Evolutionary conservation across 1,140 invertebrate species (phyloP).

Genomic region (Nasonia vitripennis): DNA sequence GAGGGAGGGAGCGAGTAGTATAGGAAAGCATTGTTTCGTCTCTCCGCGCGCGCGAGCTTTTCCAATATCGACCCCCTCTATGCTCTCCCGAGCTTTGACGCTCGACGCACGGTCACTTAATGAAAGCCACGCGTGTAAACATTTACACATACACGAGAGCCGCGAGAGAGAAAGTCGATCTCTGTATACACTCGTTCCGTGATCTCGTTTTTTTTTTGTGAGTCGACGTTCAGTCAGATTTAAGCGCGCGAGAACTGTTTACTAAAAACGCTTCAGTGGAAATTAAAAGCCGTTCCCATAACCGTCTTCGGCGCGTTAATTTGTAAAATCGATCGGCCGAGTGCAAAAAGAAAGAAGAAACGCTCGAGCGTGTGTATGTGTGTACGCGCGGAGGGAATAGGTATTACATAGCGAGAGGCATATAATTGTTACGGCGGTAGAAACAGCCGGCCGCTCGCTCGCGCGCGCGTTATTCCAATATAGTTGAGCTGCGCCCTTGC

Average conservation of each 20-base stretch:
- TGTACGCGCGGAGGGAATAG: conserved; percentile 22
- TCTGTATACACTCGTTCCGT: background rate
- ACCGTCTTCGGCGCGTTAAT: background rate
- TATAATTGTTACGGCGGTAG: conserved; percentile 64
- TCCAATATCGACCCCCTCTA: background rate
- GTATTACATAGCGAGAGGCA: conserved; percentile 33
- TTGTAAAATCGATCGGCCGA: conserved; percentile 21
- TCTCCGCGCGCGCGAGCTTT: background rate
- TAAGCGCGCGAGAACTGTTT: too few species aligned
- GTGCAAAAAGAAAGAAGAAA: background rate
- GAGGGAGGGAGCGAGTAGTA: background rate
- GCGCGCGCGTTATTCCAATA: conserved; percentile 63
- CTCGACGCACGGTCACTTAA: background rate
- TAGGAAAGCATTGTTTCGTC: too few species aligned
- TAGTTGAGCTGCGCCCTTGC: conserved; percentile 58
- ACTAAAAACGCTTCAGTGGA: too few species aligned
- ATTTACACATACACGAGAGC: background rate
- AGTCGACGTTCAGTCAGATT: conserved; percentile 20
- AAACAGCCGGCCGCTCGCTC: conserved; percentile 46
- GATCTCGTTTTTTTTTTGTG: background rate
- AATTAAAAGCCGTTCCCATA: background rate
- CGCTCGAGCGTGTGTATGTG: conserved; percentile 7
- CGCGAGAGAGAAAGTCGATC: background rate
- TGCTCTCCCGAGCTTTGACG: conserved; percentile 1
- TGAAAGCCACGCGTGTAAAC: conserved; percentile 30